A percentile compares a stretch with the other conserved stretches of the same genome.
phyloP scores from a whole-genome alignment of 2,113 vertebrate species.

The Pteronura brasiliensis region DNA sequence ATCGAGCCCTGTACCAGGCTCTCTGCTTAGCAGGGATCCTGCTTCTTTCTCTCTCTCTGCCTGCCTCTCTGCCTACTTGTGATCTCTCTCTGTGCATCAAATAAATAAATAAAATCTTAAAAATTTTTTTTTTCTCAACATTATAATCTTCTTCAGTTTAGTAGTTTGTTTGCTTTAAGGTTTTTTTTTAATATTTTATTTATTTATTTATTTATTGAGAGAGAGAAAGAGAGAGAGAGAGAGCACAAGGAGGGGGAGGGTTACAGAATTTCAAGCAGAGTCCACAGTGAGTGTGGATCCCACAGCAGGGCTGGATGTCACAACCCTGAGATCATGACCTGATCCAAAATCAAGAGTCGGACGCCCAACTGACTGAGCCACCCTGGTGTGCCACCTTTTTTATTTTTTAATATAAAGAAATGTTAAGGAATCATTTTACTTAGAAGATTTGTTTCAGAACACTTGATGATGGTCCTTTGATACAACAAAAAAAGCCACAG shows the following conservation, averaged over 20 bases:
- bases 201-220: neutral
- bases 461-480: neutral
- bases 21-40: no score
- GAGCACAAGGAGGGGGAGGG: no score
- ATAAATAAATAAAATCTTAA: no score
- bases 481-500: neutral
- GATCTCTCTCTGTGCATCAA: no score
- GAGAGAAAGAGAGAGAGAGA: neutral
- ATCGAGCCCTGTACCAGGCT: rapidly evolving
- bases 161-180: neutral
- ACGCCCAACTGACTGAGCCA: neutral
- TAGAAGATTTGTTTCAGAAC: neutral
- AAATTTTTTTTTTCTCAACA: neutral
- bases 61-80: no score
- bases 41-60: no score
- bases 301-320: neutral
- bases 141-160: neutral
- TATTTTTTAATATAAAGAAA: neutral
- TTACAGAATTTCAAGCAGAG: neutral
- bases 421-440: neutral
- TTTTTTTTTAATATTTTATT: neutral
- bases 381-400: neutral
- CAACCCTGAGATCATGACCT: neutral
- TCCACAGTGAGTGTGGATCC: neutral
- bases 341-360: neutral